Conservation (phyloP, 2,797 vertebrate species). For the Smutsia gigantea region DNA sequence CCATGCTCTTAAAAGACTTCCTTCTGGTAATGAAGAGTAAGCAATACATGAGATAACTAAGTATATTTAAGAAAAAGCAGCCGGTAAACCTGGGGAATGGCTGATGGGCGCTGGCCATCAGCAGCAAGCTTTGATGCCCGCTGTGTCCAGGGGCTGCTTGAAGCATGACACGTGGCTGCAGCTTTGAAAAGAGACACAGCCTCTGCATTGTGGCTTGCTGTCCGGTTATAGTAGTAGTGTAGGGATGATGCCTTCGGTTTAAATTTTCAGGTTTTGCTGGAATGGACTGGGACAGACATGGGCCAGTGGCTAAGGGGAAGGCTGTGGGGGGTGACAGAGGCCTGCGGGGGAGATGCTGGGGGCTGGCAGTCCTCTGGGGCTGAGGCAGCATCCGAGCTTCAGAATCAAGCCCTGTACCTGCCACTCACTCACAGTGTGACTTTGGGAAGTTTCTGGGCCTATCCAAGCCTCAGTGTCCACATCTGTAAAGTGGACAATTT, state of each 20-base stretch:
- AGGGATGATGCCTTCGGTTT: neutral
- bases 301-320: neutral
- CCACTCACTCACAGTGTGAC: no score
- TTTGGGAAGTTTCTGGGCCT: neutral
- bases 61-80: neutral
- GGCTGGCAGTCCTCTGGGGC: no score
- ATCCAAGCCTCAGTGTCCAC: neutral
- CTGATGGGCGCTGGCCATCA: neutral
- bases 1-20: neutral
- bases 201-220: neutral
- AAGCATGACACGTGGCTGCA: no score
- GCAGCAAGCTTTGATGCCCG: no score
- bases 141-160: neutral
- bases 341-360: rapidly evolving
- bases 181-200: neutral
- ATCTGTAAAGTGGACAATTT: neutral
- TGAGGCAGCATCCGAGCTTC: neutral
- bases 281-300: neutral
- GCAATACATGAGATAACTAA: rapidly evolving
- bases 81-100: neutral
- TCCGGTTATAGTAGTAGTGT: rapidly evolving
- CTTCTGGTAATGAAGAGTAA: neutral
- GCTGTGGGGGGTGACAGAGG: rapidly evolving
- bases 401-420: neutral
- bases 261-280: no score